Evolutionary conservation across 2,888 invertebrate species (phyloP), one percentile per base, ranked within the genome.

Genomic region (Chymomyza fuscimana): DNA sequence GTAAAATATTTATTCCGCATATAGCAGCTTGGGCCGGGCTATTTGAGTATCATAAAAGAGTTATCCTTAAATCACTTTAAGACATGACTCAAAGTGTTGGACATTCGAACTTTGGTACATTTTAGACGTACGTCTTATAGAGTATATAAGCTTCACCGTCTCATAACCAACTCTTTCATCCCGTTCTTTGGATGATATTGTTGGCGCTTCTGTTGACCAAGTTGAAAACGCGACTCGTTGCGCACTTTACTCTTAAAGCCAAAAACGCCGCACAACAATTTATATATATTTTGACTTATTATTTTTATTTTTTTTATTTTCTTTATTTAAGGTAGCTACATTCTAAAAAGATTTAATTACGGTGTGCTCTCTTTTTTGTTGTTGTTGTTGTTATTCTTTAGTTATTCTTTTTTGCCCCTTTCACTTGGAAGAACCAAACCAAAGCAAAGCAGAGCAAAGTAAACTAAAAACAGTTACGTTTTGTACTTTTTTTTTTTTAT

Each of bases 151-250:
- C 54, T 52, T 25, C 54, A 10, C 5, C 22, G 0, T 3, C 32
- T 16, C 19, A 74, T 80, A 73, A 70, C 78, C 80, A 77, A 73
- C 65, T 72, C 67, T 70, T 65, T 58, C 58, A 22, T 29, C 5
- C 4, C n/a, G 6, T n/a, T 50, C 51, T 50, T n/a, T 56, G 29
- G 29, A 22, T 22, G 16, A 25, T 50, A 69, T 63, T 67, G 72
- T 63, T 64, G 58, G 61, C 64, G 67, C 19, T 61, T 51, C 16
- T 68, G 58, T 46, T 72, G 65, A 40, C 65, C 65, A 63, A 52
- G 10, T 7, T 29, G n/a, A 16, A 22, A 32, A 51, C 15, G 32
- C 51, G 63, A 10, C n/a, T 19, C 63, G 61, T 29, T 51, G 32
- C 60, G 60, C 60, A 60, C 36, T 60, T 60, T 60, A 46, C 2